Base-by-base conservation (phyloP, 2,797 vertebrate genomes). In the Leptoclinus maculatus region DNA sequence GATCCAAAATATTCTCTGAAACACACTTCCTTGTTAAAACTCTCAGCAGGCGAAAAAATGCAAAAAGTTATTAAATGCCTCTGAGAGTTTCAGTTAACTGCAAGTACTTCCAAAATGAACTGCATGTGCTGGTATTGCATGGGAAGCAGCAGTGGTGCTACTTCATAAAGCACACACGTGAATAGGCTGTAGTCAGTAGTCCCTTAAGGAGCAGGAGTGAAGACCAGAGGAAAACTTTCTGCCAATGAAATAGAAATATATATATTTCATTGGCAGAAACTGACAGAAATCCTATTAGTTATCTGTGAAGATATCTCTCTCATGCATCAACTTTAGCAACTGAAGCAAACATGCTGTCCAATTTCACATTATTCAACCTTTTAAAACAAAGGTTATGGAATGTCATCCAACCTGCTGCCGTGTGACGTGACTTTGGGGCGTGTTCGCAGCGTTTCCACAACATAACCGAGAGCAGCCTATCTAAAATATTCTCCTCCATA, bases 1-100 rank as follows among this genome's bases (percentile, higher is more conserved):
- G 76, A 72, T 83, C n/a, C 23, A 43, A 83, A 71, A 64, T 66
- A 39, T 54, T 67, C 57, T 68, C 58, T 71, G 2, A 49, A 54
- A 64, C 66, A 25, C 34, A 21, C 36, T 25, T 74, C 16, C 16
- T 49, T 25, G 58, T 66, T 76, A 62, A 74, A 85, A 54, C 49
- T 77, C 43, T 68, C 65, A 27, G 23, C 57, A 70, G 45, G 43
- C 2, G 57, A 36, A 80, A 43, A 0, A 67, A 53, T 11, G 29
- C 5, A 38, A 62, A 62, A 16, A 38, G 45, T 63, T 54, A 73
- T 51, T 54, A 47, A 51, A 77, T 23, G 9, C 21, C 27, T 16
- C 43, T 36, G 58, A 25, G 56, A 45, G 43, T 66, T 79, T 62
- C 34, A 51, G 39, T 23, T 21, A 65, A n/a, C 11, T n/a, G 5